These are phyloP conservation scores for Phodopus roborovskii DNA, from an alignment of 2,113 vertebrate genomes.

Conservation along the genomic window DNA sequence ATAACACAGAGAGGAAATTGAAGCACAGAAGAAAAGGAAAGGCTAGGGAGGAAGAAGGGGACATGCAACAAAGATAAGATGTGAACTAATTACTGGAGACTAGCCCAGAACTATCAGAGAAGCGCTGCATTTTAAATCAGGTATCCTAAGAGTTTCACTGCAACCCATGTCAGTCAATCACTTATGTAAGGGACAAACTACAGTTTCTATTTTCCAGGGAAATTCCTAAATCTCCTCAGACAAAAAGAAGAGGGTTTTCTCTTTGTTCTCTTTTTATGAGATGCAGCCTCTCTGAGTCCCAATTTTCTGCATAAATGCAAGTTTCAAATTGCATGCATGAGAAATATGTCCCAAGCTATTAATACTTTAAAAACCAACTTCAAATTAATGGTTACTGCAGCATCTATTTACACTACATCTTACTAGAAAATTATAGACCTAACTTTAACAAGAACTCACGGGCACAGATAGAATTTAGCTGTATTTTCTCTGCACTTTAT, in stretches of 20 bases:
- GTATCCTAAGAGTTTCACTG: not conserved
- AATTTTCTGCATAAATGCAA: not conserved
- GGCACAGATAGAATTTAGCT: not conserved
- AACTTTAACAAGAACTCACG: not conserved
- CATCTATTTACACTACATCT: not conserved
- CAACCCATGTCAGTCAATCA: not conserved
- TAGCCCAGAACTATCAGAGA: not conserved
- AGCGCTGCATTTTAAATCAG: not conserved
- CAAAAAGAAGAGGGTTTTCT: not conserved
- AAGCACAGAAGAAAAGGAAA: not conserved
- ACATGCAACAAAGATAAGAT: not conserved
- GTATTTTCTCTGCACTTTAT: not conserved
- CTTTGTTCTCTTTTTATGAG: not conserved
- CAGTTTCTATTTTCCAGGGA: not conserved
- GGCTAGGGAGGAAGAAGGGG: not conserved
- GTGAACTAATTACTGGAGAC: not conserved
- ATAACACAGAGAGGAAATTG: not conserved
- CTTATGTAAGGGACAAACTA: not conserved
- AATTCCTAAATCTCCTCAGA: not conserved
- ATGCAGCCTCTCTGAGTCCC: not conserved
- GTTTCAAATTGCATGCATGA: not conserved
- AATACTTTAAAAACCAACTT: not conserved
- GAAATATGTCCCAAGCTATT: not conserved
- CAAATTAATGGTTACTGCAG: not conserved
- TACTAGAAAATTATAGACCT: not conserved